Evolutionary conservation across 2,797 vertebrate species (phyloP), one percentile per base, ranked within the genome.

Genomic region (Notoglanidium macrostoma): DNA sequence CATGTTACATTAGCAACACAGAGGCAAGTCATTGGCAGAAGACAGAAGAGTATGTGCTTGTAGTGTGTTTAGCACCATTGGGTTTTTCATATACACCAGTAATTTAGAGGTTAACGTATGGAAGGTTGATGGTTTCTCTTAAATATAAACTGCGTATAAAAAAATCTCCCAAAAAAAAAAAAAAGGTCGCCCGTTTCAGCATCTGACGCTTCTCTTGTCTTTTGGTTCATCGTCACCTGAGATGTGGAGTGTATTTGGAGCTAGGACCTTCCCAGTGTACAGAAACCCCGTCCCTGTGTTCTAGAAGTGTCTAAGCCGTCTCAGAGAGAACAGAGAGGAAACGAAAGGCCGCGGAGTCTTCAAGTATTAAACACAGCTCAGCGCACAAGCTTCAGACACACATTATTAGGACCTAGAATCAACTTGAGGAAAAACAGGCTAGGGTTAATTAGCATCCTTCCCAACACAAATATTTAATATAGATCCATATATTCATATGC

Each of bases 381-480:
- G 93, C 93, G 91, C 85, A 83, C 87, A 93, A 93, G 93, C 94
- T 92, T 90, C 85, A 88, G 92, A 95, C 94, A 95, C 93, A 94
- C 93, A 94, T 92, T 93, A 93, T 94, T 93, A 95, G 93, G 93
- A 93, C 94, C 90, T 93, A 95, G 93, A 94, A 92, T 86, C 59
- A 92, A 90, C 90, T 93, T 21, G 6, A 63, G 6, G 44, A 92
- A 93, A 93, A 86, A 93, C 93, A 92, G 92, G 84, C 93, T 93
- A 94, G 93, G 94, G 95, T 96, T 96, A 96, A 95, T 96, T 95
- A 93, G 94, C 93, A 93, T 94, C 67, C 93, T 91, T 92, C 85
- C 93, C 92, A 93, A 93, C 92, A 94, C 94, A 96, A 94, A 95
- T 94, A 95, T 94, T 94, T 94, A 93, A 95, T 94, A 95, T 93